Evolutionary conservation across 2,113 vertebrate species (phyloP).

Genomic region (Columbina picui): DNA sequence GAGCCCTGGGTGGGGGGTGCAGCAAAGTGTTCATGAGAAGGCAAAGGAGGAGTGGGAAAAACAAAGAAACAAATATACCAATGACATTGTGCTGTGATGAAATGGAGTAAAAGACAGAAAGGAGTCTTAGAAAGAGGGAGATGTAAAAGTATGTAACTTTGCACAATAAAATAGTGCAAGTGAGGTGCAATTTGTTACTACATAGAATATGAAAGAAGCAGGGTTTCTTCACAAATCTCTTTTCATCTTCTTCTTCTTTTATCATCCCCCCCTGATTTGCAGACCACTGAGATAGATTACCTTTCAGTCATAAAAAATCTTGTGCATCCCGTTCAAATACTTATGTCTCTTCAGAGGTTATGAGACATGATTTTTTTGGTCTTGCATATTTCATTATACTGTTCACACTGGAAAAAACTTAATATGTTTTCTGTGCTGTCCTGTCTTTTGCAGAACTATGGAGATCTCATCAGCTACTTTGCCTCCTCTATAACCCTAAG

Average conservation of each 20-base stretch:
- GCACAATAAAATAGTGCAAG: background rate
- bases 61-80: too few relatives aligned
- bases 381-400: background rate
- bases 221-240: background rate
- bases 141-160: background rate
- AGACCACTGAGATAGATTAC: background rate
- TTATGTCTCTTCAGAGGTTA: background rate
- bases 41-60: background rate
- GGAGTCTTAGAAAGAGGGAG: background rate
- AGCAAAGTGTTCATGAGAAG: background rate
- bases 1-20: background rate
- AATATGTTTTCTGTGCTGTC: background rate
- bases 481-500: background rate
- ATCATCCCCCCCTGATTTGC: background rate
- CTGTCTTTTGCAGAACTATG: background rate
- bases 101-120: background rate
- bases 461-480: background rate
- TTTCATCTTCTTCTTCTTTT: background rate
- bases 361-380: background rate
- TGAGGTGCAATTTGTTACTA: background rate
- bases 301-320: background rate
- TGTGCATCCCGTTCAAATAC: background rate
- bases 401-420: background rate
- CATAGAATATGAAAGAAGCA: background rate
- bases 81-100: background rate